phyloP scores from a whole-genome alignment of 2,888 invertebrate species.

The Folsomia candida region DNA sequence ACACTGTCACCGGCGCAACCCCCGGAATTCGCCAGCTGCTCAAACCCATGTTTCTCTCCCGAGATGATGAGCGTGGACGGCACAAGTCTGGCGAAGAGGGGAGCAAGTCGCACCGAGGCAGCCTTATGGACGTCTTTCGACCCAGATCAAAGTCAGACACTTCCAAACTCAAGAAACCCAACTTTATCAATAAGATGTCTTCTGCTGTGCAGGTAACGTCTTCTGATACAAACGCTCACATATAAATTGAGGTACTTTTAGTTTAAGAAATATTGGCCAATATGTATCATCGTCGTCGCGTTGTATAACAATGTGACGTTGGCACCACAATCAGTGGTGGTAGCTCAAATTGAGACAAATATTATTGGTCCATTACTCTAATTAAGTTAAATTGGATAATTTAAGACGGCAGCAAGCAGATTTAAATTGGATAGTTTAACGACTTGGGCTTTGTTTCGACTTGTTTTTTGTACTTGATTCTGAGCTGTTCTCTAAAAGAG shows the following conservation, averaged over 20 bases:
- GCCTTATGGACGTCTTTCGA: constrained; percentile 74
- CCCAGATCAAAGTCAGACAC: constrained; percentile 76
- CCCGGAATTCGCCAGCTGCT: constrained; percentile 62
- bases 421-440: constrained; percentile 11
- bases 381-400: not conserved
- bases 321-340: too few relatives aligned
- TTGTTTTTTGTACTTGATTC: constrained; percentile 6
- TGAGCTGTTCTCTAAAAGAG: too few relatives aligned
- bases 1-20: constrained; percentile 55
- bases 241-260: too few relatives aligned
- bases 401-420: not conserved
- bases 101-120: constrained; percentile 56
- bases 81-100: constrained; percentile 54
- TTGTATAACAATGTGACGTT: not conserved
- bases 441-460: too few relatives aligned
- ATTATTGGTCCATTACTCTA: not conserved
- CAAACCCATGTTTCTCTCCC: constrained; percentile 46
- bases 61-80: constrained; percentile 52
- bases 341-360: too few relatives aligned
- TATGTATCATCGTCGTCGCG: too few relatives aligned
- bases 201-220: constrained; percentile 55
- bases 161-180: constrained; percentile 57
- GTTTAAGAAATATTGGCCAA: too few relatives aligned
- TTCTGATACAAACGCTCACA: too few relatives aligned
- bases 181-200: constrained; percentile 82